Conservation (phyloP, 2,888 invertebrate species). For the Orthonevra nobilis region DNA sequence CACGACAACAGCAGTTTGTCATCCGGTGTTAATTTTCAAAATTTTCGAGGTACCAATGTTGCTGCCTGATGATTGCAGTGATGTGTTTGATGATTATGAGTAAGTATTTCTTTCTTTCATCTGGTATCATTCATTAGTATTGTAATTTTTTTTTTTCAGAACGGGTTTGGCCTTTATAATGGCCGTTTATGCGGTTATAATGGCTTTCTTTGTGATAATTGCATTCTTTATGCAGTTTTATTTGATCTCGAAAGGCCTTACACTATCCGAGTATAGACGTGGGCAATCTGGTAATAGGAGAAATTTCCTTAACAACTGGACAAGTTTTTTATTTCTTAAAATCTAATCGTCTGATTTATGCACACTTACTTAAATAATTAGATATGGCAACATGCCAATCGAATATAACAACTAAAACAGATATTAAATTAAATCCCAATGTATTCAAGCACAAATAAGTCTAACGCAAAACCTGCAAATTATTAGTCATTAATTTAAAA, state of each 20-base stretch:
- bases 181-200: constrained; percentile 81
- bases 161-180: constrained; percentile 82
- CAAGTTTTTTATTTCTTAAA: constrained; percentile 75
- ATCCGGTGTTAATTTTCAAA: constrained; percentile 83
- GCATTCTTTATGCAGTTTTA: constrained; percentile 80
- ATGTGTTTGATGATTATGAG: constrained; percentile 90
- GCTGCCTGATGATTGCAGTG: constrained; percentile 91
- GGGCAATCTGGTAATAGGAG: constrained; percentile 74
- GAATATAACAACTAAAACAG: background rate
- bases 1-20: constrained; percentile 91
- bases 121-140: background rate
- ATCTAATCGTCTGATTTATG: too few relatives aligned
- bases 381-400: constrained; percentile 20
- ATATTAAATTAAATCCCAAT: constrained; percentile 23
- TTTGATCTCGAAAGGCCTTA: constrained; percentile 81
- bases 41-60: constrained; percentile 81
- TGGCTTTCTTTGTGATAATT: constrained; percentile 80
- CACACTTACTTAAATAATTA: too few relatives aligned
- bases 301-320: constrained; percentile 74
- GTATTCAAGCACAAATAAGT: constrained; percentile 14
- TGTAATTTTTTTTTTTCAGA: constrained; percentile 79
- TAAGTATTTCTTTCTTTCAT: constrained; percentile 80
- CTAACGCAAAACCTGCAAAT: constrained; percentile 8
- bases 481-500: constrained; percentile 14
- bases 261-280: constrained; percentile 81